A percentile compares a stretch with the other conserved stretches of the same genome.
These are phyloP conservation scores for Gonioctena quinquepunctata DNA, from an alignment of 1,140 invertebrate species.

Conservation along the genomic window DNA sequence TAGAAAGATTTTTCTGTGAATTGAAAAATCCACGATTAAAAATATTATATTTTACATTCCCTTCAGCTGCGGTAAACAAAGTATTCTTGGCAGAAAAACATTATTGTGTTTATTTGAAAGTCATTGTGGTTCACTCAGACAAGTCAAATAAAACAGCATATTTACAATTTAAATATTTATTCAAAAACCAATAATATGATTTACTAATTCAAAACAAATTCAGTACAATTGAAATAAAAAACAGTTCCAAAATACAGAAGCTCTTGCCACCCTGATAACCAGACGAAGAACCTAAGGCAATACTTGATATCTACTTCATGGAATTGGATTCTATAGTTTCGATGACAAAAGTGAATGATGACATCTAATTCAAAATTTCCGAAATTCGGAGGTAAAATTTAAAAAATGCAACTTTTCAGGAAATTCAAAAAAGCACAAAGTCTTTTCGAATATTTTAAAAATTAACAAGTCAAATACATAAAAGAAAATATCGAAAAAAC, in stretches of 20 bases:
- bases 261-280: slow-evolving; percentile 56
- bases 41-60: too few relatives aligned
- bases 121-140: too few relatives aligned
- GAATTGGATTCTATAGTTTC: neutral
- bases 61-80: too few relatives aligned
- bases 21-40: too few relatives aligned
- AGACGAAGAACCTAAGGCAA: slow-evolving; percentile 47
- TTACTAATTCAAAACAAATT: slow-evolving; percentile 39
- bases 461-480: neutral
- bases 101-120: too few relatives aligned
- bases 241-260: slow-evolving; percentile 41
- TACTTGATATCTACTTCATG: slow-evolving; percentile 22
- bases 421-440: neutral
- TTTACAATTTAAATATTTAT: slow-evolving; percentile 37
- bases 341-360: neutral
- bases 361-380: neutral
- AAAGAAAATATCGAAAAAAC: neutral
- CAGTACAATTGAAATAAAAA: slow-evolving; percentile 42
- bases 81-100: too few relatives aligned
- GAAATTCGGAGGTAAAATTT: too few relatives aligned
- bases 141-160: neutral
- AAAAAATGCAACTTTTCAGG: neutral
- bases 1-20: too few relatives aligned
- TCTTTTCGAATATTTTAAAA: neutral
- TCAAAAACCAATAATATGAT: slow-evolving; percentile 43